phyloP scores from a whole-genome alignment of 2,113 vertebrate species.

The Podocnemis expansa region DNA sequence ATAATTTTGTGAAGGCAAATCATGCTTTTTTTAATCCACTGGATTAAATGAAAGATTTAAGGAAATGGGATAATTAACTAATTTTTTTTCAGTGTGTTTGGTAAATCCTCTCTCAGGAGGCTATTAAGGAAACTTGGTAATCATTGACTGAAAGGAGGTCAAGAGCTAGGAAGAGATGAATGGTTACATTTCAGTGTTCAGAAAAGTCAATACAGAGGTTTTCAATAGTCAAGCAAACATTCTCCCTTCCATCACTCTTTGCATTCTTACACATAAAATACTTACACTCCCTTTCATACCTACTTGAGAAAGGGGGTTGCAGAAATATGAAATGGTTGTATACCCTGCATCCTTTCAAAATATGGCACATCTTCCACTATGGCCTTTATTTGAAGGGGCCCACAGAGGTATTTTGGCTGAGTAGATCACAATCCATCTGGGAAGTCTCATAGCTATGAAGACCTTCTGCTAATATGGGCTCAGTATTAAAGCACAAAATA shows the following conservation, averaged over 20 bases:
- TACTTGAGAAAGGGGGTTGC: neutral
- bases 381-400: neutral
- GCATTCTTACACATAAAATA: neutral
- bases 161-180: neutral
- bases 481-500: neutral
- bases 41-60: neutral
- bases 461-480: neutral
- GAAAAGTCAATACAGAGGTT: neutral
- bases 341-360: neutral
- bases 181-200: neutral
- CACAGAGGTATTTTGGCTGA: neutral
- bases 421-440: neutral
- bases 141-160: neutral
- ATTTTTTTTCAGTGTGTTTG: neutral
- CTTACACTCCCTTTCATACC: no score
- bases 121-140: neutral
- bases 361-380: neutral
- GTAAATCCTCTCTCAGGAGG: neutral
- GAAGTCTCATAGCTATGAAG: fast-evolving
- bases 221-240: neutral
- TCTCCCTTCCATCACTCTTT: no score
- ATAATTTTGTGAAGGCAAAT: neutral
- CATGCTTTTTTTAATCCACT: neutral
- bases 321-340: neutral
- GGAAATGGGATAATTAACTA: neutral